These are phyloP conservation scores for Enoplosus armatus DNA, from an alignment of 2,797 vertebrate genomes.

Conservation along the genomic window DNA sequence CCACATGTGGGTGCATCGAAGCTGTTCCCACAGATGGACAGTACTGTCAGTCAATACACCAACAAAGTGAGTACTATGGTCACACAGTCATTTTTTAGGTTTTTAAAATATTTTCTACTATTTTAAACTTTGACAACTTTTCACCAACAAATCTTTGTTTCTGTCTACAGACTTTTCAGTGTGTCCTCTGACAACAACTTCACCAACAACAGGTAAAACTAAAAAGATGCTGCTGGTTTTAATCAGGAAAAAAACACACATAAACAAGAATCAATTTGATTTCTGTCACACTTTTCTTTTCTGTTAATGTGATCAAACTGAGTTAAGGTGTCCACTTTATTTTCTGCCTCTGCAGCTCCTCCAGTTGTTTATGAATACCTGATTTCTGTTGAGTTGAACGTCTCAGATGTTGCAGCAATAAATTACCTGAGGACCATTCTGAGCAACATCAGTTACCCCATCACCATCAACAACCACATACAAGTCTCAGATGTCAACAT, in stretches of 20 bases:
- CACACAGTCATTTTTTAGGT: background rate
- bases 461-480: conserved; percentile 22
- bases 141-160: background rate
- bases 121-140: background rate
- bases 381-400: conserved; percentile 47
- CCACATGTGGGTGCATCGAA: conserved; percentile 78
- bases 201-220: conserved; percentile 35
- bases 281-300: background rate
- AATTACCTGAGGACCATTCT: conserved; percentile 38
- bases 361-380: conserved; percentile 36
- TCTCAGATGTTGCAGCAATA: conserved; percentile 11
- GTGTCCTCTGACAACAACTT: conserved; percentile 14
- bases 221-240: background rate
- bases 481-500: conserved; percentile 30
- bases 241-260: too few species aligned
- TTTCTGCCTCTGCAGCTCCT: conserved; percentile 25
- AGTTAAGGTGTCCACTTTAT: background rate
- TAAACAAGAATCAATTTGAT: background rate
- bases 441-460: conserved; percentile 14
- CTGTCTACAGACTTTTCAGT: conserved; percentile 12
- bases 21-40: conserved; percentile 72
- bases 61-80: conserved; percentile 19
- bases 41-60: conserved; percentile 78
- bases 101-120: background rate
- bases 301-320: background rate